Base-by-base conservation (phyloP, 1,140 invertebrate genomes). In the Psilanteris sp. region DNA sequence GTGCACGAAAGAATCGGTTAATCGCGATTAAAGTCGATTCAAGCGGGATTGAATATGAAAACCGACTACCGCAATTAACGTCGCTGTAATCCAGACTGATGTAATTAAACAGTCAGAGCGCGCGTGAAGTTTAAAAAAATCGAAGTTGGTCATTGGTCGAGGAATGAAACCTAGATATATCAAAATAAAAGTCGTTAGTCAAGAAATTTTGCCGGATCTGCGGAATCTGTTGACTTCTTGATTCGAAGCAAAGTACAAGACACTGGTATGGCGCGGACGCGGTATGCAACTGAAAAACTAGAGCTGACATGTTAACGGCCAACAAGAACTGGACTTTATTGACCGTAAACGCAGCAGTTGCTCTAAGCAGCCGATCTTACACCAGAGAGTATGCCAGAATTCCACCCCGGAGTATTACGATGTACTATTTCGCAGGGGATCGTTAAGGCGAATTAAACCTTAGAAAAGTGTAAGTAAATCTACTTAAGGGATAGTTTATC, bases 241-340 rank as follows among this genome's bases (percentile, higher is more conserved):
- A 13, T 3, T 1, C 18, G 1, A 20, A 9, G 14, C 29, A 13
- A 44, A 15, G 6, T 39, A 54, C 16, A 26, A 43, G 44, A 24
- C 36, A 39, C 32, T 48, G 54, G 62, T 62, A 62, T 43, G 27
- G 50, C 36, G 52, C 36, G 27, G 44, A 20, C 41, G 37, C 24
- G 6, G 41, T 16, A 77, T 68, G 70, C 73, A 44, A 31, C 79
- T 82, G 82, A 85, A 87, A 87, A 87, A 87, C 84, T 85, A 78
- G 82, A 64, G 81, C 82, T 84, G 82, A 84, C 83, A 82, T 85
- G 78, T 87, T 85, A 85, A 87, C 84, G 80, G 78, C 44, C 72
- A 78, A 82, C 82, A 85, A 86, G 83, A 86, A 87, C 77, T 78
- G 77, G 81, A 83, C 82, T 86, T 85, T 86, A 86, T 87, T 84